Percentiles rank a stretch among this genome's conserved stretches.
Evolutionary conservation across 1,140 invertebrate species (phyloP).

Genomic region (Apis laboriosa): DNA sequence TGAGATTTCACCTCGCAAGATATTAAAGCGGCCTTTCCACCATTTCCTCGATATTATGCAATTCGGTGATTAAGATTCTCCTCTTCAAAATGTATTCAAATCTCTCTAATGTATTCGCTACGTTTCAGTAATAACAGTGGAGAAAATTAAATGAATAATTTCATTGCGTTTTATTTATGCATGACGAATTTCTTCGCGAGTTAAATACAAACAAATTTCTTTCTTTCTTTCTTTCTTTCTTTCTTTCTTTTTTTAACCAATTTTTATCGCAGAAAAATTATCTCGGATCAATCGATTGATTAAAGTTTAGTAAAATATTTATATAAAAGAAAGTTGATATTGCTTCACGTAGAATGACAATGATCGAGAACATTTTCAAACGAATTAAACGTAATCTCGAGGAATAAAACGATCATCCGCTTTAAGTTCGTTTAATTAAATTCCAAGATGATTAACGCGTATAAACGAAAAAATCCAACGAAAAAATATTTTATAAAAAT

Average conservation of each 20-base stretch:
- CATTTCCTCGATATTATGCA: conserved; percentile 16
- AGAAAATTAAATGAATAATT: conserved; percentile 29
- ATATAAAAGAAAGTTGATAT: not conserved
- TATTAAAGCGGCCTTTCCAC: conserved; percentile 3
- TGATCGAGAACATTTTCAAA: not conserved
- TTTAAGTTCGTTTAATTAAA: not conserved
- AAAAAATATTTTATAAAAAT: not conserved
- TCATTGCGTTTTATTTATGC: not conserved
- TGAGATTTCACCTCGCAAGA: not conserved
- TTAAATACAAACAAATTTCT: not conserved
- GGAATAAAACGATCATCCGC: not conserved
- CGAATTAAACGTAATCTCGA: not conserved
- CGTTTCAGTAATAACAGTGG: conserved; percentile 2
- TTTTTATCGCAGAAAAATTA: too few relatives aligned
- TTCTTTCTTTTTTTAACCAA: too few relatives aligned
- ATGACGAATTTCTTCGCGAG: not conserved
- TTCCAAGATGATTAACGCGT: not conserved
- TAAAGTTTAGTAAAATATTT: not conserved
- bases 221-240: too few relatives aligned
- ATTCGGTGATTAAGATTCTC: conserved; percentile 18
- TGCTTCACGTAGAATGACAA: not conserved
- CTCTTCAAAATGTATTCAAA: conserved; percentile 22
- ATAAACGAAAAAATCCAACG: not conserved
- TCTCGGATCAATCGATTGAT: too few relatives aligned
- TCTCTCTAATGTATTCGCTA: conserved; percentile 15